These are phyloP conservation scores for Eupristina koningsbergeri DNA, from an alignment of 1,140 invertebrate species.

Conservation along the genomic window DNA sequence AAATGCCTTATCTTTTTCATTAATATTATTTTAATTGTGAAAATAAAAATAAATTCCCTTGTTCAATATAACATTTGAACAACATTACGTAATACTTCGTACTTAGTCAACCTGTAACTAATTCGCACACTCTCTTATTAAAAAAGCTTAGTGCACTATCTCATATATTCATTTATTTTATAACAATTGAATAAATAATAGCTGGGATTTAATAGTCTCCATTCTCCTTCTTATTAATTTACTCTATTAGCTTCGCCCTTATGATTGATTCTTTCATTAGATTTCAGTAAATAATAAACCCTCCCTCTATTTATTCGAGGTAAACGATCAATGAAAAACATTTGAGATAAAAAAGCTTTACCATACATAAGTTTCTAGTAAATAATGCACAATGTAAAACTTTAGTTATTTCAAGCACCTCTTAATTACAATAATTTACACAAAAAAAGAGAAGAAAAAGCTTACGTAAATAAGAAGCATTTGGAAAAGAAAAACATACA, in stretches of 20 bases:
- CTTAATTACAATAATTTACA: constrained; percentile 47
- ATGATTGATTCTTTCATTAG: constrained; percentile 5
- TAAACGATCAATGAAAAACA: neutral
- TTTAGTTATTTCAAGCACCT: constrained; percentile 8
- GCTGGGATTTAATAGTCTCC: neutral
- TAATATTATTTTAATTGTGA: neutral
- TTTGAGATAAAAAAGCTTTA: neutral
- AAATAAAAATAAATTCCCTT: neutral
- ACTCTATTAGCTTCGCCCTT: neutral
- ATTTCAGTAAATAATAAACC: neutral
- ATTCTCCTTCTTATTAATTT: constrained; percentile 14
- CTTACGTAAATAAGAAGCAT: constrained; percentile 30
- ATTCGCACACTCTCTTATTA: neutral
- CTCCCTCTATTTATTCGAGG: neutral
- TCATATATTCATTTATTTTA: constrained; percentile 11
- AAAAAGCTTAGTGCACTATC: neutral
- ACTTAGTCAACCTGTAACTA: neutral
- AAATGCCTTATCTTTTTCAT: neutral
- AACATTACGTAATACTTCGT: neutral
- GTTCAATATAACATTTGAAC: neutral
- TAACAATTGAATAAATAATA: constrained; percentile 34
- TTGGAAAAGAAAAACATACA: constrained; percentile 10
- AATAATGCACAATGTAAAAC: neutral
- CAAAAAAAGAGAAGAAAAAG: neutral
- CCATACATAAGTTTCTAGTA: neutral